Percentiles rank a stretch among this genome's conserved stretches.
Evolutionary conservation across 2,797 vertebrate genomes (phyloP).

Genomic region (Anguilla megastoma): DNA sequence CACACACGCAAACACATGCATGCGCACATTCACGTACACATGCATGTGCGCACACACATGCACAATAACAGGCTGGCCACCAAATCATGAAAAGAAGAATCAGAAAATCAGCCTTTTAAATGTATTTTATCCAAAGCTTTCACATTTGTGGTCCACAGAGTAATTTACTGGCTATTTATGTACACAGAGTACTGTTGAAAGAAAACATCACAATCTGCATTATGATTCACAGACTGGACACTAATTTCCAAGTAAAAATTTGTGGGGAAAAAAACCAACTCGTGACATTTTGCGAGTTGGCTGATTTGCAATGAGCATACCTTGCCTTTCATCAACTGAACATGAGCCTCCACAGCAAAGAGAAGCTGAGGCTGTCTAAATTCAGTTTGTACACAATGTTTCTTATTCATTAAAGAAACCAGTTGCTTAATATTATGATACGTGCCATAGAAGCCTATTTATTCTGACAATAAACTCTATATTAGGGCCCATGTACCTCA

Average conservation of each 20-base stretch:
- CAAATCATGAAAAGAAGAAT: not conserved
- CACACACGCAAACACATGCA: not conserved
- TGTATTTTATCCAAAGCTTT: not conserved
- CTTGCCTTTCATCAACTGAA: not conserved
- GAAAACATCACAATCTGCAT: not conserved
- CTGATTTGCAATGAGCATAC: not conserved
- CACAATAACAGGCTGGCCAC: not conserved
- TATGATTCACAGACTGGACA: not conserved
- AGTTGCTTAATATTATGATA: not conserved
- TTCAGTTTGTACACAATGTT: not conserved
- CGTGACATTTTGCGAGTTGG: not conserved
- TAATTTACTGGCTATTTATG: not conserved
- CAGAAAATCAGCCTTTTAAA: not conserved
- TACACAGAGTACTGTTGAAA: not conserved
- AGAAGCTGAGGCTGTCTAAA: not conserved
- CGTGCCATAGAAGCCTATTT: not conserved
- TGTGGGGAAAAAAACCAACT: not conserved
- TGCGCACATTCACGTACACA: not conserved
- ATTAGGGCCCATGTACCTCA: conserved; percentile 92
- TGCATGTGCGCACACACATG: not conserved
- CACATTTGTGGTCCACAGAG: not conserved
- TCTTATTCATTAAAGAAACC: not conserved
- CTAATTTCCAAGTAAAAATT: not conserved
- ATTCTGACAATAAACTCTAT: conserved; percentile 87
- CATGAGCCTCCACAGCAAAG: not conserved